Evolutionary conservation across 2,888 invertebrate genomes (phyloP), one percentile per base, ranked within the genome.

Genomic region (Nyleta sp.): DNA sequence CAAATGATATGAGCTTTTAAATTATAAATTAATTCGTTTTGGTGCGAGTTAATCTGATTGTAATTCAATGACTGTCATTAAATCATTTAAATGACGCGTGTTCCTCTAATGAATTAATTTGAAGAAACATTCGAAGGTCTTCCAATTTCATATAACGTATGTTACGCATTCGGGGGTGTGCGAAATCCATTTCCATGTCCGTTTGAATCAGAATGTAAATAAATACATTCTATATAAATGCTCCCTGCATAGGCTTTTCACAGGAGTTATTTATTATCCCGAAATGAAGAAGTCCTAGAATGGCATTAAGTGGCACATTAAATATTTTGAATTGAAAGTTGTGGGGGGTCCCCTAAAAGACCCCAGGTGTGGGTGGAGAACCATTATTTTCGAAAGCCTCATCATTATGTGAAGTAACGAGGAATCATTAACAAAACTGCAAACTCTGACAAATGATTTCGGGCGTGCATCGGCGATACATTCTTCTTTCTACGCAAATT

Each of bases 291-390:
- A 68, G 52, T 75, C 62, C 53, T 35, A 46, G 55, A 60, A 55
- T 22, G 35, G 68, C 55, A 62, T 55, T 68, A 68, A 75, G 55
- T 75, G 65, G 73, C 33, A 38, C 73, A 53, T 59, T 67, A 65
- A 74, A 74, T 59, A 67, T 74, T 74, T 67, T 67, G 53, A 67
- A 74, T 67, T 48, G 57, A 59, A 62, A 67, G 15, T 59, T 67
- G 52, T 60, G 11, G 74, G 73, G 74, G 74, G 67, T 74, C 60
- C 55, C 38, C 42, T 57, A 22, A 74, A 68, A 31, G 42, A 50
- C 40, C 35, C 67, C 48, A 67, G 67, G 60, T 74, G 74, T 74
- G 55, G 74, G 74, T 11, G 67, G 67, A 74, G 67, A 44, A 33
- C 53, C 60, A 62, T 74, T 53, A 65, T 59, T 57, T 73, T 64